A percentile compares a stretch with the other conserved stretches of the same genome.
These are phyloP conservation scores for Tetanocera ferruginea DNA, from an alignment of 2,888 invertebrate species.

Conservation along the genomic window DNA sequence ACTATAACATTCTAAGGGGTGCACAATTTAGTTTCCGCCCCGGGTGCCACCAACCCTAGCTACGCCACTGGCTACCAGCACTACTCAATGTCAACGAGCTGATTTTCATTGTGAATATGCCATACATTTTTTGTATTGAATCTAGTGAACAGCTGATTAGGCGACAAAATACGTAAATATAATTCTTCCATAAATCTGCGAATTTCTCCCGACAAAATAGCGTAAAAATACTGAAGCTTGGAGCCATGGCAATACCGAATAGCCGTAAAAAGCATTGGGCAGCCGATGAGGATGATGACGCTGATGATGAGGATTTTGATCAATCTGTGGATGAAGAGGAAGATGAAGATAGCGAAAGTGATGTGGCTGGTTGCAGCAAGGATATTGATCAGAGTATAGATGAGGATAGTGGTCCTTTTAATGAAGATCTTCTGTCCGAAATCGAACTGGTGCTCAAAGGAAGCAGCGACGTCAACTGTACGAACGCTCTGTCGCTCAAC, in stretches of 20 bases:
- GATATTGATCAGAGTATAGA: neutral
- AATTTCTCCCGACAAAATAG: no score
- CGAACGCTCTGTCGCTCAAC: constrained; percentile 59
- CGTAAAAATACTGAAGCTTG: no score
- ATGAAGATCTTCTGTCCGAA: constrained; percentile 23
- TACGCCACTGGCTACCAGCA: no score
- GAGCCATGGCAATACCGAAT: neutral
- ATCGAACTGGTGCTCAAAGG: constrained; percentile 20
- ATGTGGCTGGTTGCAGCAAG: neutral
- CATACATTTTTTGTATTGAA: no score
- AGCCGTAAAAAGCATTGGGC: neutral
- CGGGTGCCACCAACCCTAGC: no score
- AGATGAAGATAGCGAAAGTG: neutral
- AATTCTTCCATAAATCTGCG: no score
- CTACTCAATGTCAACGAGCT: no score
- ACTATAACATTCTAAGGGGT: no score
- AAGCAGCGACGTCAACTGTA: constrained; percentile 42
- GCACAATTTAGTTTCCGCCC: no score
- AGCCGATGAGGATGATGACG: neutral
- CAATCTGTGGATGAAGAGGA: neutral
- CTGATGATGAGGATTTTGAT: neutral
- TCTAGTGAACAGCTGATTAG: no score
- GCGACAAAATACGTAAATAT: no score
- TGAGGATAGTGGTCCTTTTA: neutral
- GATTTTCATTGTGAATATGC: no score